Evolutionary conservation across 1,140 invertebrate species (phyloP).

Genomic region (Spodoptera litura): DNA sequence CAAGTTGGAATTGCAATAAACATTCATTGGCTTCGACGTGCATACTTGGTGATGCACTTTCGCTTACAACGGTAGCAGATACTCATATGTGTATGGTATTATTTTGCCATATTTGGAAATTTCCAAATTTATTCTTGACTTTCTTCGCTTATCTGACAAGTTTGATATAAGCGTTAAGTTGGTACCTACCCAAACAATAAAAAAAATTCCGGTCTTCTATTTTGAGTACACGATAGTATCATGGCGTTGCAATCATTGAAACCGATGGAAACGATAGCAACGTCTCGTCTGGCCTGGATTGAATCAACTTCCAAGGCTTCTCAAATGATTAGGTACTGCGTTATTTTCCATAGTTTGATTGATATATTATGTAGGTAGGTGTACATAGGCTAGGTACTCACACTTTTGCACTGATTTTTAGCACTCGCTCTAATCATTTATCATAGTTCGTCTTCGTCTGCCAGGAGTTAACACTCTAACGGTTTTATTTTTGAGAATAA

Average conservation of each 20-base stretch:
- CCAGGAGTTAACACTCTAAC: background rate
- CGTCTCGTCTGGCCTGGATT: constrained; percentile 9
- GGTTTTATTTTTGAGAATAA: background rate
- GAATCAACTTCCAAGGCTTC: constrained; percentile 35
- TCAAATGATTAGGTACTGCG: constrained; percentile 26
- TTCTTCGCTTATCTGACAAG: background rate
- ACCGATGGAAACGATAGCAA: background rate
- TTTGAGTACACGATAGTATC: background rate
- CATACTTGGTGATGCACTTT: constrained; percentile 30
- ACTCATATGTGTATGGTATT: background rate
- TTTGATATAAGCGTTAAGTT: background rate
- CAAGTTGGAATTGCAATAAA: constrained; percentile 44
- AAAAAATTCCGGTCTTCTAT: background rate
- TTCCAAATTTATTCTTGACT: background rate
- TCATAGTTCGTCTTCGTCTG: constrained; percentile 10
- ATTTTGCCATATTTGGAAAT: too few relatives aligned
- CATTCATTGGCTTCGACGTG: constrained; percentile 34
- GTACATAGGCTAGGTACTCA: background rate
- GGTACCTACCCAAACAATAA: background rate
- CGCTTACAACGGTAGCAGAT: constrained; percentile 14
- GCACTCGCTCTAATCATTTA: constrained; percentile 19
- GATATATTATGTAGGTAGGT: constrained; percentile 13
- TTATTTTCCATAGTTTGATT: constrained; percentile 43
- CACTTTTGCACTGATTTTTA: constrained; percentile 18
- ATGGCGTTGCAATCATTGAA: background rate